A percentile compares a stretch with the other conserved stretches of the same genome.
phyloP scores from a whole-genome alignment of 2,797 vertebrate species.

The Anguilla marmorata region DNA sequence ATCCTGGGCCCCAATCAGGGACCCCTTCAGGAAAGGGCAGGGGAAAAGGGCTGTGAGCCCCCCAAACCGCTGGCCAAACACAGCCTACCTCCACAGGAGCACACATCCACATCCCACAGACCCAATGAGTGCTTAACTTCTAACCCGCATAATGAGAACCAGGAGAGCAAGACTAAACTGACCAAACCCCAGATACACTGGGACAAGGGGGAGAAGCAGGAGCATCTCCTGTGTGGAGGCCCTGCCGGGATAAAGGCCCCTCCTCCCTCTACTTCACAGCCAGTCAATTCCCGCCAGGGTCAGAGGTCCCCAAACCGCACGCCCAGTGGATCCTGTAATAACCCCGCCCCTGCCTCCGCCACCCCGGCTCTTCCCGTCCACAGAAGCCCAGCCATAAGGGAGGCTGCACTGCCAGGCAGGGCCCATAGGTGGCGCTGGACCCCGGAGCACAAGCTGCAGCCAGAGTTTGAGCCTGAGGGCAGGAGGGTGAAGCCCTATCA shows the following conservation, averaged over 20 bases:
- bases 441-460: conserved; percentile 80
- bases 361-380: conserved; percentile 32
- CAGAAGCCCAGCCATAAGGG: conserved; percentile 67
- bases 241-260: background rate
- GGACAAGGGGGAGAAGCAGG: conserved; percentile 39
- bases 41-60: conserved; percentile 26
- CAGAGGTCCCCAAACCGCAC: conserved; percentile 3
- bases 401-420: conserved; percentile 64
- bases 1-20: conserved; percentile 55
- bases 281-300: background rate
- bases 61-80: conserved; percentile 56
- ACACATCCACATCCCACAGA: conserved; percentile 79
- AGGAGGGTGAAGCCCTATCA: conserved; percentile 39
- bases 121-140: conserved; percentile 92
- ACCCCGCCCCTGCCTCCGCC: conserved; percentile 34
- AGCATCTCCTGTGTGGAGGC: no score
- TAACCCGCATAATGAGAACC: conserved; percentile 93
- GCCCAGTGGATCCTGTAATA: conserved; percentile 20
- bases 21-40: conserved; percentile 55
- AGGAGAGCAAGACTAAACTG: conserved; percentile 90
- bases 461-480: conserved; percentile 51
- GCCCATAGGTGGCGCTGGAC: conserved; percentile 84
- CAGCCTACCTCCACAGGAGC: conserved; percentile 65
- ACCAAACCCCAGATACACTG: conserved; percentile 68
- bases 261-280: background rate